A percentile compares a stretch with the other conserved stretches of the same genome.
These are phyloP conservation scores for Melangyna quadrimaculata DNA, from an alignment of 2,888 invertebrate species.

Conservation along the genomic window DNA sequence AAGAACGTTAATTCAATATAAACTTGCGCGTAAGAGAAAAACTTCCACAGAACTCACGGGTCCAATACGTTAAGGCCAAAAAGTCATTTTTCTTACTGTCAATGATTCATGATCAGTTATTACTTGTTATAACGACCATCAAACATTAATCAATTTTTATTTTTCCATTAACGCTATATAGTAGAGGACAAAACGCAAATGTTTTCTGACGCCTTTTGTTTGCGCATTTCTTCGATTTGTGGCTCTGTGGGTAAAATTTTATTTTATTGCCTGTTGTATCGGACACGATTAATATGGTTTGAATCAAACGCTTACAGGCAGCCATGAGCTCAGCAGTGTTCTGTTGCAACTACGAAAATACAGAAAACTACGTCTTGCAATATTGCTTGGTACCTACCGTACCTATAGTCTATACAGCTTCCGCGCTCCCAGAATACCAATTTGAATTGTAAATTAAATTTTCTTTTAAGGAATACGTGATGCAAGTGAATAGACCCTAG, in stretches of 20 bases:
- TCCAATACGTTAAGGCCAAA: not conserved
- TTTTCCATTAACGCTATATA: conserved; percentile 51
- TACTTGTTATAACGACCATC: conserved; percentile 29
- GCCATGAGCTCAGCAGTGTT: conserved; percentile 9
- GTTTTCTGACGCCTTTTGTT: conserved; percentile 62
- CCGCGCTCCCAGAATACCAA: conserved; percentile 63
- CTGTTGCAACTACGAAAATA: not conserved
- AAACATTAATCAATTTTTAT: conserved; percentile 51
- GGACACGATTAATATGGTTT: conserved; percentile 63
- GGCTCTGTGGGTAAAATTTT: not conserved
- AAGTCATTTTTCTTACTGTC: conserved; percentile 39
- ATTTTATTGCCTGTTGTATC: conserved; percentile 44
- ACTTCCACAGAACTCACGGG: not conserved
- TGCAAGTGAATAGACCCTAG: conserved; percentile 54
- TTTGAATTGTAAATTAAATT: conserved; percentile 69
- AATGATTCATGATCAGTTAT: conserved; percentile 21
- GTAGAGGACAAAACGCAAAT: conserved; percentile 41
- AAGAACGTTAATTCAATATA: not conserved
- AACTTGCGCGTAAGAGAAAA: conserved; percentile 2
- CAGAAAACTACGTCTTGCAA: conserved; percentile 3
- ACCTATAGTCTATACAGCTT: too few species aligned
- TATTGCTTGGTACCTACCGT: conserved; percentile 29
- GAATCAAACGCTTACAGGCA: conserved; percentile 51
- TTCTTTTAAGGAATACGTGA: conserved; percentile 54
- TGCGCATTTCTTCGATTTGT: conserved; percentile 28